A percentile compares a stretch with the other conserved stretches of the same genome.
Evolutionary conservation across 2,888 invertebrate genomes (phyloP).

Genomic region (Girardia tigrina): DNA sequence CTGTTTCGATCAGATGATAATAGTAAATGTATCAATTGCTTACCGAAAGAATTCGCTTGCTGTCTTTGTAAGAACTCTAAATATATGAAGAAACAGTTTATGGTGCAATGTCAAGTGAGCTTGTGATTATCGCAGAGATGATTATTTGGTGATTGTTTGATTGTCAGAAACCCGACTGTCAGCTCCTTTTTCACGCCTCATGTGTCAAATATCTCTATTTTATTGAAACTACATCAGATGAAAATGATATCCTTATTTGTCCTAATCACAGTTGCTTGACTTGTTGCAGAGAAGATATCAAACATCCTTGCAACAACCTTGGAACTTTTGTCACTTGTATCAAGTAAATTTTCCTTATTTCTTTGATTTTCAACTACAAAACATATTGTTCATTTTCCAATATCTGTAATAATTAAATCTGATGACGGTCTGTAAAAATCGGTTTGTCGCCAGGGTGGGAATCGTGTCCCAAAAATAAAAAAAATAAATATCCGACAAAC

Average conservation of each 20-base stretch:
- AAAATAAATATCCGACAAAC: too few relatives aligned
- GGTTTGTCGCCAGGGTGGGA: too few relatives aligned
- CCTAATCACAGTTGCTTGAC: not conserved
- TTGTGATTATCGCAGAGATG: not conserved
- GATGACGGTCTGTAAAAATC: too few relatives aligned
- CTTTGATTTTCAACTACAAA: too few relatives aligned
- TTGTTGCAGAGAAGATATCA: not conserved
- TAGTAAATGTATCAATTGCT: not conserved
- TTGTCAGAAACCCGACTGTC: not conserved
- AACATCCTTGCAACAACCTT: not conserved
- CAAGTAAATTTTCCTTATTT: not conserved
- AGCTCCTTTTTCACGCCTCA: not conserved
- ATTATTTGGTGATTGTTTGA: not conserved
- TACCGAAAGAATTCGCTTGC: not conserved
- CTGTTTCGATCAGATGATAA: not conserved
- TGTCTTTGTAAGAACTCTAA: slow-evolving; percentile 8
- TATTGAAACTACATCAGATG: not conserved
- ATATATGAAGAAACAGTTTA: not conserved
- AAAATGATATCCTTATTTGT: not conserved
- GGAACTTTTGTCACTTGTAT: not conserved
- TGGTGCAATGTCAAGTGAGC: not conserved
- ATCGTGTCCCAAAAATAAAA: too few relatives aligned
- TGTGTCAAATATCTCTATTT: not conserved
- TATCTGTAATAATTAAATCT: too few relatives aligned
- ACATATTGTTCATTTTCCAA: too few relatives aligned